A percentile compares a stretch with the other conserved stretches of the same genome.
Evolutionary conservation across 53 echinoderm and acorn worm species (phyloP).

Genomic region (Zoroaster sp.): DNA sequence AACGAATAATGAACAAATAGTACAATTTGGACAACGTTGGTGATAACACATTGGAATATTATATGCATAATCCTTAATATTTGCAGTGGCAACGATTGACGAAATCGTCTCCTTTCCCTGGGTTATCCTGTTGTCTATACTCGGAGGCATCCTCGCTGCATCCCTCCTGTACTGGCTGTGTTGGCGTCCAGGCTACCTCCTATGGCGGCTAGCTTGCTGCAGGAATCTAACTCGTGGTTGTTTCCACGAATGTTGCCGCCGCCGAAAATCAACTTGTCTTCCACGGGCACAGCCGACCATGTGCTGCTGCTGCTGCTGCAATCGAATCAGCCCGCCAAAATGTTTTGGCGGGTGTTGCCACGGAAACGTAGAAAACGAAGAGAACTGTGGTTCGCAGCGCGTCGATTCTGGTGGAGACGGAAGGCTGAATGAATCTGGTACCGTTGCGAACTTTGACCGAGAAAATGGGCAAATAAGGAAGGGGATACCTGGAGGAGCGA

Average conservation of each 20-base stretch:
- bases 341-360: slow-evolving; percentile 14
- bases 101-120: slow-evolving; percentile 19
- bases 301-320: slow-evolving; percentile 17
- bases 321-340: neutral
- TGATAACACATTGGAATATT: neutral
- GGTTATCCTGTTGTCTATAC: slow-evolving; percentile 15
- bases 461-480: neutral
- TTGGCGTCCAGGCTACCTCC: slow-evolving; percentile 74
- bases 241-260: slow-evolving; percentile 22
- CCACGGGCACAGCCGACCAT: neutral
- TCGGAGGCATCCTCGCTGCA: slow-evolving; percentile 30
- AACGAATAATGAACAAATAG: no score
- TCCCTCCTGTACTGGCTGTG: slow-evolving; percentile 64
- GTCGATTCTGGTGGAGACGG: neutral
- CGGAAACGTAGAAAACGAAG: neutral
- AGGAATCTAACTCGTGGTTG: slow-evolving; percentile 52
- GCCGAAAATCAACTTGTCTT: neutral
- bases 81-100: neutral
- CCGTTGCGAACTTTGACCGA: neutral
- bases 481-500: neutral
- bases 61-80: neutral
- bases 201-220: slow-evolving; percentile 68
- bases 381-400: neutral
- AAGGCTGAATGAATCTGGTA: neutral
- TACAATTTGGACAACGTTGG: no score